Evolutionary conservation across 2,888 invertebrate genomes (phyloP).

Genomic region (Nomada fucata): DNA sequence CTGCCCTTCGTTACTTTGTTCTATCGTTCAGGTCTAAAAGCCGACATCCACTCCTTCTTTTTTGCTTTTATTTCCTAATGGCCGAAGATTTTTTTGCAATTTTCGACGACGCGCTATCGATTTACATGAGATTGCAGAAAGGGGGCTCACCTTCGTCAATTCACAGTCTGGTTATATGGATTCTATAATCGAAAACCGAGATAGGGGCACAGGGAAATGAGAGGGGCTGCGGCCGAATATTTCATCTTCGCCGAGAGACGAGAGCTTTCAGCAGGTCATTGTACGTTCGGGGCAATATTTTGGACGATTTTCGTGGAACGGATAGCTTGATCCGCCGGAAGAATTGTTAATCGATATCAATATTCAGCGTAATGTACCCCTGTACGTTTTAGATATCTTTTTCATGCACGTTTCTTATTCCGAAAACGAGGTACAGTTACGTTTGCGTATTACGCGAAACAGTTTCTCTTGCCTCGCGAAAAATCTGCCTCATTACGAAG

Average conservation of each 20-base stretch:
- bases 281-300: conserved; percentile 27
- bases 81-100: conserved; percentile 53
- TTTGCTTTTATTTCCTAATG: conserved; percentile 18
- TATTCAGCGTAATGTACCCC: neutral
- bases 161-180: conserved; percentile 43
- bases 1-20: neutral
- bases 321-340: conserved; percentile 5
- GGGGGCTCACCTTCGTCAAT: conserved; percentile 23
- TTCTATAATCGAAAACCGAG: conserved; percentile 54
- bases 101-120: conserved; percentile 59
- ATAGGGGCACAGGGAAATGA: conserved; percentile 34
- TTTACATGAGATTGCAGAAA: conserved; percentile 65
- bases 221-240: conserved; percentile 38
- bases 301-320: conserved; percentile 13
- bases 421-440: neutral
- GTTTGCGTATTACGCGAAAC: neutral
- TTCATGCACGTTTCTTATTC: neutral
- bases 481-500: neutral
- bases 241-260: conserved; percentile 40
- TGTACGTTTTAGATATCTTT: neutral
- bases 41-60: neutral
- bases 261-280: conserved; percentile 45
- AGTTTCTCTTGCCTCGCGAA: neutral
- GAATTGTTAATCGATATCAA: conserved; percentile 15
- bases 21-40: neutral